Percentiles rank a stretch among this genome's conserved stretches.
These are phyloP conservation scores for Strix occidentalis DNA, from an alignment of 2,797 vertebrate species.

Conservation along the genomic window DNA sequence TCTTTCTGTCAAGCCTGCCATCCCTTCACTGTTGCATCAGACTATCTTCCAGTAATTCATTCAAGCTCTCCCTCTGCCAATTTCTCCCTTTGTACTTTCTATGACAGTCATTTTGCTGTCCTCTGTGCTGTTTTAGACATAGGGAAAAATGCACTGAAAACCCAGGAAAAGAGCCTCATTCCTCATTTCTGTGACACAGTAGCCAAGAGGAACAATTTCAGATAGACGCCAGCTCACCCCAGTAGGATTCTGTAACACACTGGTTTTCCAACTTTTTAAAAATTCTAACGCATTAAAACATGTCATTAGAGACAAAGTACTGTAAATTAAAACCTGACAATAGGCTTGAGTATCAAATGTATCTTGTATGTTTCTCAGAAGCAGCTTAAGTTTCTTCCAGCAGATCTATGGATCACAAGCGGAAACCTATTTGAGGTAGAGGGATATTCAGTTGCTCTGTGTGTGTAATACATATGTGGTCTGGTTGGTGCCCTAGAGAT, in stretches of 20 bases:
- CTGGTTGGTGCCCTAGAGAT: not conserved
- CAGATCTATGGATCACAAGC: not conserved
- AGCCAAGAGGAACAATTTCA: not conserved
- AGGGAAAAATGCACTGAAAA: not conserved
- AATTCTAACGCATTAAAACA: not conserved
- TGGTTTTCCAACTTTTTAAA: not conserved
- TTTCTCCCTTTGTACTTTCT: slow-evolving; percentile 2
- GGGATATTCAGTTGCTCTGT: not conserved
- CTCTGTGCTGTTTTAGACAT: not conserved
- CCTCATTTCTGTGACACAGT: not conserved
- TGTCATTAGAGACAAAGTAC: not conserved
- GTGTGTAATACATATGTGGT: not conserved
- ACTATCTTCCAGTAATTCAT: slow-evolving; percentile 23
- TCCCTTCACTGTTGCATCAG: slow-evolving; percentile 12
- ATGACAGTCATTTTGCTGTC: not conserved
- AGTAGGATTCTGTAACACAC: not conserved
- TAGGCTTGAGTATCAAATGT: not conserved
- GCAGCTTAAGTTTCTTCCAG: not conserved
- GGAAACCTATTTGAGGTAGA: not conserved
- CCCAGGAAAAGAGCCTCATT: not conserved
- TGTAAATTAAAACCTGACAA: not conserved
- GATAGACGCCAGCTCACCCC: not conserved
- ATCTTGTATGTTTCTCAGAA: not conserved
- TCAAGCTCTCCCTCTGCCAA: not conserved
- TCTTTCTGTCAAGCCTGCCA: not conserved